phyloP scores from a whole-genome alignment of 2,113 vertebrate species.

The Notechis scutatus region DNA sequence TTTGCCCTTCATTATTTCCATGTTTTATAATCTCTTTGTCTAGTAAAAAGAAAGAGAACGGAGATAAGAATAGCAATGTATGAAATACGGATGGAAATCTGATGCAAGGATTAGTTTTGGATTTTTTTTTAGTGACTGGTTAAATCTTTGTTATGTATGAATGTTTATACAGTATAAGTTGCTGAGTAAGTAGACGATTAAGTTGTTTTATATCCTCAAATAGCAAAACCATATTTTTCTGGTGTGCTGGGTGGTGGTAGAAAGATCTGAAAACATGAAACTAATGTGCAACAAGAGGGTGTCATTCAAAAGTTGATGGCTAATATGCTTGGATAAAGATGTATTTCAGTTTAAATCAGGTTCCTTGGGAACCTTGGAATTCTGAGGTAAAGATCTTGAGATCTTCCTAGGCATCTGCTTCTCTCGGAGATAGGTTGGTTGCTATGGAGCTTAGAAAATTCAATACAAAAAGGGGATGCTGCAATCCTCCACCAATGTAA shows the following conservation, averaged over 20 bases:
- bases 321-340: not conserved
- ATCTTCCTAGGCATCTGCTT: not conserved
- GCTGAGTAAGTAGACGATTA: not conserved
- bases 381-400: not conserved
- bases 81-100: not conserved
- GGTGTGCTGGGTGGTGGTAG: not conserved
- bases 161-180: not conserved
- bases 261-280: not conserved
- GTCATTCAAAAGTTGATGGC: not conserved
- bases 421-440: not conserved
- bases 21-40: not conserved
- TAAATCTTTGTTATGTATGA: not conserved
- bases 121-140: not conserved
- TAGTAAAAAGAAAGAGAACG: conserved; percentile 22
- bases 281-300: not conserved
- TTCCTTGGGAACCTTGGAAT: not conserved
- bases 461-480: not conserved
- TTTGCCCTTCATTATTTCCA: conserved; percentile 6
- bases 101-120: not conserved
- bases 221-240: not conserved
- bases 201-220: not conserved
- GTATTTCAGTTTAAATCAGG: not conserved
- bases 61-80: not conserved
- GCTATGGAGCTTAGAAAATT: not conserved
- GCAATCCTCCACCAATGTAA: not conserved